Base-by-base conservation (phyloP, 1,140 invertebrate genomes). In the Littorina saxatilis region DNA sequence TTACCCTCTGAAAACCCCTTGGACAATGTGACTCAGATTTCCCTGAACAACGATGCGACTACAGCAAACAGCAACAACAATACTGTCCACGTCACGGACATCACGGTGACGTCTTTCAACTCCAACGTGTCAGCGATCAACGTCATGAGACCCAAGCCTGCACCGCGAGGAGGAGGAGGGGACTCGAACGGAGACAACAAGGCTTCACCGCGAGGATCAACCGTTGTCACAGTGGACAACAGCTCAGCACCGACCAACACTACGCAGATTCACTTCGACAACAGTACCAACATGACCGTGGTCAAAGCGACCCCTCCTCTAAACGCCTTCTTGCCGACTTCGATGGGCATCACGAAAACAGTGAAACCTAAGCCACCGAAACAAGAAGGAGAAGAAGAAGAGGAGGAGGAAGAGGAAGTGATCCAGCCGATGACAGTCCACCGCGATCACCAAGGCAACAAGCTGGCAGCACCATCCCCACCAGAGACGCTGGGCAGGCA, bases 191-290 rank as follows among this genome's bases (percentile, higher is more conserved):
- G 2, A 5, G 13, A 27, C 23, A 23, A 1, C 2, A 27, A 61
- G 1, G 15, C 1, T 1, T n/a, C 50, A 15, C 29, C 40, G 27
- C 40, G 40, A n/a, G 76, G 76, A 40, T 1, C 58, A 27, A 23
- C 76, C 1, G 76, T 78, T 15, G 55, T 78, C 11, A 4, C n/a
- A 39, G 37, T 78, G 76, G 70, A 50, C 27, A 61, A 39, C 39
- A n/a, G 55, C 20, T 23, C 15, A 23, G 20, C 35, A 11, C 23
- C 32, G 9, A 13, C 76, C 39, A n/a, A 4, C 32, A 23, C 58
- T n/a, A 43, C 76, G n/a, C 55, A 43, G 35, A 78, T 78, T 11
- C 55, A 66, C 23, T 78, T 78, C 39, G 76, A 78, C 58, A 78
- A 37, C 55, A 78, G 76, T 37, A 58, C 39, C 20, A 32, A 27